Evolutionary conservation across 2,113 vertebrate genomes (phyloP), one percentile per base, ranked within the genome.

Genomic region (Numida meleagris): DNA sequence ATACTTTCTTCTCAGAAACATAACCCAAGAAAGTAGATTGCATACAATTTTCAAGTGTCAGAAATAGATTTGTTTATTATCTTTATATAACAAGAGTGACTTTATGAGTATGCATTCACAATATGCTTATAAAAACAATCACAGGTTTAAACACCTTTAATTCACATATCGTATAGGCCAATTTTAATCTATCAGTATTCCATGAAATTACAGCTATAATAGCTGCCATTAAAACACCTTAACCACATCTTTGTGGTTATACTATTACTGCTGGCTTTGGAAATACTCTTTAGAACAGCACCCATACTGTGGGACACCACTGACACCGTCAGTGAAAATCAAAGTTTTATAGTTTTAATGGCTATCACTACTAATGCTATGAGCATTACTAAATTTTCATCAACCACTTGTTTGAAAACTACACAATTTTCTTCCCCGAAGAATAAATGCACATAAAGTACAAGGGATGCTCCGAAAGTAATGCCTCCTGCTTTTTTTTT

Each of bases 211-310:
- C 40, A 66, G 63, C 53, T 92, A 46, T 76, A 91, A 93, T 70
- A 71, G 73, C 87, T 73, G 53, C 25, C 81, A 93, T 90, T 89
- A 90, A 90, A 88, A 87, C 50, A 89, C 72, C 72, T 79, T 20
- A 85, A 92, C 82, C 70, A 67, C 70, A 66, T 0, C 0, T 68
- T 77, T 85, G 77, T 75, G 74, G 84, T 95, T 87, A 78, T 50
- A 33, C 51, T 76, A 34, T 68, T 88, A 87, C 19, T 48, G 63
- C 21, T 12, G 2, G 2, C 16, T 20, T 17, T 79, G 45, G 83
- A 90, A 89, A 77, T 29, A 50, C 34, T 86, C 43, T 79, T 86
- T n/a, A 63, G 58, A 89, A 45, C 21, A 87, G n/a, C 58, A 70
- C 58, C 65, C 24, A 12, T 24, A 66, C 21, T 23, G 11, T 0